Evolutionary conservation across 2,113 vertebrate genomes (phyloP).

Genomic region (Sigmodon hispidus): DNA sequence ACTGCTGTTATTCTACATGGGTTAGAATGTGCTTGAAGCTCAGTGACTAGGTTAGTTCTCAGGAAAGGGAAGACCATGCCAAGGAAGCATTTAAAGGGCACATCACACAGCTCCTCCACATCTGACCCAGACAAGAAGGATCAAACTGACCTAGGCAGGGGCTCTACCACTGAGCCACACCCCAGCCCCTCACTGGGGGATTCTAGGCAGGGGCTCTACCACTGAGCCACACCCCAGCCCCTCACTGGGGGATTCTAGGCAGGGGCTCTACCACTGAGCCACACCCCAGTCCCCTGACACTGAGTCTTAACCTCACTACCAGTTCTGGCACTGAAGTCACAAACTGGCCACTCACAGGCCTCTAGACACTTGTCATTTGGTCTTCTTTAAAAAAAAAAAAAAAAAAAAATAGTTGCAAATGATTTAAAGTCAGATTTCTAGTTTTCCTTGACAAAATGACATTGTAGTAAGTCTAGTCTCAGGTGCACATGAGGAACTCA

Average conservation of each 20-base stretch:
- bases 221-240: not conserved
- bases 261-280: not conserved
- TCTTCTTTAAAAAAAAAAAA: not conserved
- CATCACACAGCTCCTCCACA: not conserved
- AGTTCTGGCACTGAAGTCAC: not conserved
- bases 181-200: not conserved
- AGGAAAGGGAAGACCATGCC: not conserved
- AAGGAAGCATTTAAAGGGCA: not conserved
- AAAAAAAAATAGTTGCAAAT: not conserved
- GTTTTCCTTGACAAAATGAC: not conserved
- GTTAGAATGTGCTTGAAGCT: too few relatives aligned
- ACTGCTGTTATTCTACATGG: not conserved
- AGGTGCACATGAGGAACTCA: accelerated
- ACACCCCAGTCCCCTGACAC: not conserved
- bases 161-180: not conserved
- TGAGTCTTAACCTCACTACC: not conserved
- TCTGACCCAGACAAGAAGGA: not conserved
- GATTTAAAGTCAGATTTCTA: slow-evolving; percentile 31
- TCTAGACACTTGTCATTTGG: not conserved
- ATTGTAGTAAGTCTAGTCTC: not conserved
- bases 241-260: not conserved
- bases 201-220: too few relatives aligned
- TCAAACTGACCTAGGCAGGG: not conserved
- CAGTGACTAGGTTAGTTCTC: not conserved
- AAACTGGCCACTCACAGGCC: not conserved